Evolutionary conservation across 2,797 vertebrate genomes (phyloP).

Genomic region (Oreochromis grahami): DNA sequence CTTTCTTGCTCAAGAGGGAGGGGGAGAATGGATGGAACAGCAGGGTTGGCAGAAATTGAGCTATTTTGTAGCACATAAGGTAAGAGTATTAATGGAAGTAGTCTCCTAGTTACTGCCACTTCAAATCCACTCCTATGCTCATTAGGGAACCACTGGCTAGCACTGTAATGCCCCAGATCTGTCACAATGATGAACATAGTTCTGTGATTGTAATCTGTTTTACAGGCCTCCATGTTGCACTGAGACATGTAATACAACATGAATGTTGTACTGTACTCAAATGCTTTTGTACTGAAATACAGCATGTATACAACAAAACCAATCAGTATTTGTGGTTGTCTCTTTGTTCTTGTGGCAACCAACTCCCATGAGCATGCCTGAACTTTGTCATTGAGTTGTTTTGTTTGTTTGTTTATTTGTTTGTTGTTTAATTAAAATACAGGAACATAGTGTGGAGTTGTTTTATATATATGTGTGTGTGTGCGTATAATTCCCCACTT

Average conservation of each 20-base stretch:
- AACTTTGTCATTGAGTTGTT: neutral
- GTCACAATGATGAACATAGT: conserved; percentile 91
- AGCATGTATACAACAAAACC: neutral
- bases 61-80: conserved; percentile 16
- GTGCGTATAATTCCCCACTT: neutral
- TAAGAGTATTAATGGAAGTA: conserved; percentile 72
- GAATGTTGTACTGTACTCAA: neutral
- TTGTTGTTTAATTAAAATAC: neutral
- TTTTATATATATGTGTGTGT: neutral
- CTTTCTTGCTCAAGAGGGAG: neutral
- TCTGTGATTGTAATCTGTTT: conserved; percentile 82
- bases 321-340: neutral
- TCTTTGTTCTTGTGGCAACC: neutral
- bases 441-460: neutral
- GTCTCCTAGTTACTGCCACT: conserved; percentile 77
- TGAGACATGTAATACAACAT: neutral
- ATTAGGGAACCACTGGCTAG: conserved; percentile 57
- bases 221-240: conserved; percentile 79
- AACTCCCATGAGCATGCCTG: neutral
- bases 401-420: neutral
- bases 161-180: conserved; percentile 89
- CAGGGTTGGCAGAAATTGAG: neutral
- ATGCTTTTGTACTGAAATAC: neutral
- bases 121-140: conserved; percentile 73
- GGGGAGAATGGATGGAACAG: neutral